A percentile compares a stretch with the other conserved stretches of the same genome.
Evolutionary conservation across 2,888 invertebrate species (phyloP).

Genomic region (Aporophyla nigra): DNA sequence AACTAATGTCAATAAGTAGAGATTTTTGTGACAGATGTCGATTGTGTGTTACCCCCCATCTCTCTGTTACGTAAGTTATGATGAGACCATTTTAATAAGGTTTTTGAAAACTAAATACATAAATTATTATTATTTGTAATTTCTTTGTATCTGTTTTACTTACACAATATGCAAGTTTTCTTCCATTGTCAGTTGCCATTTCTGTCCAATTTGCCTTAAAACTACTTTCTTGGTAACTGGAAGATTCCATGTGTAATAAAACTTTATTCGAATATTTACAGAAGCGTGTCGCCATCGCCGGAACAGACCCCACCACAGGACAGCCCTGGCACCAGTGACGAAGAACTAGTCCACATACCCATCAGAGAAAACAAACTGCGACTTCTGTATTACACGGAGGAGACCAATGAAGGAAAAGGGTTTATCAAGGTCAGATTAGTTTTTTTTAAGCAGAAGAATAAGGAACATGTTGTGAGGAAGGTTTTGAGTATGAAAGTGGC

Average conservation of each 20-base stretch:
- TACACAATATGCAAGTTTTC: neutral
- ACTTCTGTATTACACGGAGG: conserved; percentile 95
- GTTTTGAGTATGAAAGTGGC: neutral
- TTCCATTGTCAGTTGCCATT: neutral
- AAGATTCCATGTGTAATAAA: neutral
- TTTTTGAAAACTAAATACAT: neutral
- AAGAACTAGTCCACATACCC: conserved; percentile 74
- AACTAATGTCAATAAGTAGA: neutral
- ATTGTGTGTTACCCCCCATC: neutral
- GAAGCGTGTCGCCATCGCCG: conserved; percentile 75
- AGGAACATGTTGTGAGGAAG: neutral
- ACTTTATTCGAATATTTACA: conserved; percentile 19
- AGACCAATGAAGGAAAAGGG: conserved; percentile 97
- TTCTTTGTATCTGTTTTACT: neutral
- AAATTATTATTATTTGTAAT: neutral
- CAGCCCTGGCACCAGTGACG: conserved; percentile 60
- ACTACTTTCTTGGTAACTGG: neutral
- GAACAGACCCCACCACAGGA: conserved; percentile 74
- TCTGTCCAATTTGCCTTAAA: neutral
- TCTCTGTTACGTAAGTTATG: conserved; percentile 6
- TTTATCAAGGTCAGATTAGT: conserved; percentile 93
- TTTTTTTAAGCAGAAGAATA: neutral
- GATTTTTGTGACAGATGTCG: conserved; percentile 1
- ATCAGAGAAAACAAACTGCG: conserved; percentile 94
- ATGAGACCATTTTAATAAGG: conserved; percentile 1